phyloP scores from a whole-genome alignment of 2,797 vertebrate species.

The Prionace glauca region DNA sequence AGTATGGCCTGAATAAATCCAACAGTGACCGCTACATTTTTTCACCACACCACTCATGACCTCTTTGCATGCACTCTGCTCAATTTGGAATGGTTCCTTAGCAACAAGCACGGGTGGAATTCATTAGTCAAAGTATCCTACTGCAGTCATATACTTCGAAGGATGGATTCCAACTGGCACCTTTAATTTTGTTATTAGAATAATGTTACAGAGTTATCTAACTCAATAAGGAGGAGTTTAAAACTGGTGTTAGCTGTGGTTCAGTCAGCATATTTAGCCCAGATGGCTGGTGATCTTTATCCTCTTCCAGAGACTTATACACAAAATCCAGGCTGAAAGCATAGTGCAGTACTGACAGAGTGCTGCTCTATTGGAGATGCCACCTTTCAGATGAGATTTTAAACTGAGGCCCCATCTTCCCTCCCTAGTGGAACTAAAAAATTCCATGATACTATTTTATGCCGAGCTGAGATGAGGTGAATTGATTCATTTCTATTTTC shows the following conservation, averaged over 20 bases:
- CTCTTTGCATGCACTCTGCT: not conserved
- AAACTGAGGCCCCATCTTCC: not conserved
- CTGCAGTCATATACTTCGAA: not conserved
- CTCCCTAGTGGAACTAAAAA: not conserved
- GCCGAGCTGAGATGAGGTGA: not conserved
- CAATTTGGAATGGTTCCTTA: not conserved
- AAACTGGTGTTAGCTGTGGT: not conserved
- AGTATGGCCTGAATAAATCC: not conserved
- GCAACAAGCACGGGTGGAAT: not conserved
- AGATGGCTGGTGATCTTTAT: not conserved
- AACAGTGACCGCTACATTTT: not conserved
- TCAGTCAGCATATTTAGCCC: not conserved
- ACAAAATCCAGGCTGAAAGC: not conserved
- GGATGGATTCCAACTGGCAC: not conserved
- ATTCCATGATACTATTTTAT: not conserved
- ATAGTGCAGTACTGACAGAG: not conserved
- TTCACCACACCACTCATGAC: not conserved
- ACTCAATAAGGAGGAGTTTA: not conserved
- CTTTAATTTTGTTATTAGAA: not conserved
- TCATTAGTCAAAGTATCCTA: not conserved
- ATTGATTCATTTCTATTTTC: too few species aligned
- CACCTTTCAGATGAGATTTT: not conserved
- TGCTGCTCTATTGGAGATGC: not conserved
- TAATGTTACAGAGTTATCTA: not conserved
- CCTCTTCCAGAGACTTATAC: not conserved